phyloP scores from a whole-genome alignment of 2,888 invertebrate species.

The Watsonalla cultraria region DNA sequence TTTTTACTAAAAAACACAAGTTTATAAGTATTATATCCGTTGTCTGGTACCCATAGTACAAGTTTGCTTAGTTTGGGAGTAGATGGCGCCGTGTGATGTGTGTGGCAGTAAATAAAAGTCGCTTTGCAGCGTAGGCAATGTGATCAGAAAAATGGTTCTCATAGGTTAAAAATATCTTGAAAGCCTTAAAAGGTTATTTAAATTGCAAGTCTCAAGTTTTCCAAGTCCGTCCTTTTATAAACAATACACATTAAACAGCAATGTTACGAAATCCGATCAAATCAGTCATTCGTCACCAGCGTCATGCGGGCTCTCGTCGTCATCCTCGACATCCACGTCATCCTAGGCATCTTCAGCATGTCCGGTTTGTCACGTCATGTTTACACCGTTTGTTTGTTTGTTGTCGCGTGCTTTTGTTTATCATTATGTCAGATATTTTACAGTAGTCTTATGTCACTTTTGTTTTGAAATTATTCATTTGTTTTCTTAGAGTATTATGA shows the following conservation, averaged over 20 bases:
- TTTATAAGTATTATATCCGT: too few species aligned
- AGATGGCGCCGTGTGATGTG: too few species aligned
- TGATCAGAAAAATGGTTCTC: too few species aligned
- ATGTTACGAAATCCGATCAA: conserved; percentile 25
- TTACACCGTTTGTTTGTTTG: conserved; percentile 8
- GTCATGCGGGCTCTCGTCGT: conserved; percentile 10
- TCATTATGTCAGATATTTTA: not conserved
- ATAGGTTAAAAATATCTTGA: too few species aligned
- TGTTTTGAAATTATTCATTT: too few species aligned
- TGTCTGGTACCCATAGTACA: too few species aligned
- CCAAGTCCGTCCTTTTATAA: conserved; percentile 24
- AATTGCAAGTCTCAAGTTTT: not conserved
- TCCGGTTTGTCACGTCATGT: conserved; percentile 36
- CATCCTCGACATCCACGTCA: conserved; percentile 18
- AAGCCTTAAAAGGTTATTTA: not conserved
- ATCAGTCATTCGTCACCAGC: not conserved
- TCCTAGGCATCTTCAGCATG: conserved; percentile 21
- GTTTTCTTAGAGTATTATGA: too few species aligned
- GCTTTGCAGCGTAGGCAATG: too few species aligned
- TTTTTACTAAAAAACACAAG: too few species aligned
- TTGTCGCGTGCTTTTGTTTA: not conserved
- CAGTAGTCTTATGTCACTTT: not conserved
- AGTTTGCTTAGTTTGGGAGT: too few species aligned
- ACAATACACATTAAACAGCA: conserved; percentile 27
- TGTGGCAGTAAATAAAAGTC: too few species aligned